Evolutionary conservation across 2,797 vertebrate genomes (phyloP), one percentile per base, ranked within the genome.

Genomic region (Tapera naevia): DNA sequence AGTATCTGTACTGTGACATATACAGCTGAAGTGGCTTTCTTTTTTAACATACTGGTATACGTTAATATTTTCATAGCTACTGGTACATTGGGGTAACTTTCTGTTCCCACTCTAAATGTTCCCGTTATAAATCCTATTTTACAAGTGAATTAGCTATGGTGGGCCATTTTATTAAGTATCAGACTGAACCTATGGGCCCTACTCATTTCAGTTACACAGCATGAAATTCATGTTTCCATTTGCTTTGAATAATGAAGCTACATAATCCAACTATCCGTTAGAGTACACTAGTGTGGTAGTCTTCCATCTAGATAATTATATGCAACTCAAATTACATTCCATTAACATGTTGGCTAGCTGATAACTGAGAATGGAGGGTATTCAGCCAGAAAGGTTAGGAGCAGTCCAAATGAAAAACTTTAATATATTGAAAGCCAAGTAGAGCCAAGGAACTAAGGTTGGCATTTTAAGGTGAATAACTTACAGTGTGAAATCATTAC

Each of bases 281-380:
- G 50, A 83, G 60, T 92, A 32, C 53, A 95, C 35, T 92, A 74
- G 62, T 15, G 1, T 91, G 74, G 69, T 91, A 91, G 43, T 83
- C 64, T 93, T 50, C 89, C 72, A 95, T 91, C 80, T 93, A 93
- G 66, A 94, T 94, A 93, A 89, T 95, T 96, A 95, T 72, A 62
- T 61, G 70, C 65, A 70, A 54, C 24, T 74, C n/a, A 96, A 91
- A 95, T 88, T 75, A 27, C 78, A 81, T 94, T 86, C 71, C 58
- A 95, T 91, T 91, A 94, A 48, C 70, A 64, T 65, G 57, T 75
- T 93, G 88, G 54, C 74, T 80, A 91, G 65, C 60, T 88, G 84
- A 84, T 80, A 86, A 89, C 17, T 64, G 74, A 58, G 58, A 95
- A 79, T 48, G 30, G 62, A 25, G 10, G 51, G 50, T 28, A 87